A percentile compares a stretch with the other conserved stretches of the same genome.
Evolutionary conservation across 2,888 invertebrate genomes (phyloP).

Genomic region (Lypha dubia): DNA sequence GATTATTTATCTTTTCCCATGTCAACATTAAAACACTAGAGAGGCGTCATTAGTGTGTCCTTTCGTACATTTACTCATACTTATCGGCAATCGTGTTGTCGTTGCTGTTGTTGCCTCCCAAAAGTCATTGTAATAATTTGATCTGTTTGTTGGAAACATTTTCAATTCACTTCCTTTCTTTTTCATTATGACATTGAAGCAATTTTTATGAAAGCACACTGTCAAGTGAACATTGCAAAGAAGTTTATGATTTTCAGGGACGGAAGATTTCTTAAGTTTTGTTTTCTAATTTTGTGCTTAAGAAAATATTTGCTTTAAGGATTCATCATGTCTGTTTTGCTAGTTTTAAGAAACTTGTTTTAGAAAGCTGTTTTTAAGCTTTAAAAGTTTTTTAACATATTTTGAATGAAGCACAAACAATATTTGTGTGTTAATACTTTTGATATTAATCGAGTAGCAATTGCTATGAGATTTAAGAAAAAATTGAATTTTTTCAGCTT

Average conservation of each 20-base stretch:
- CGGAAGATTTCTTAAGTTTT: background rate
- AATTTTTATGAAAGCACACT: background rate
- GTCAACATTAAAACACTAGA: slow-evolving; percentile 10
- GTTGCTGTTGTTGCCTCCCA: too few species aligned
- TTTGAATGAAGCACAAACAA: background rate
- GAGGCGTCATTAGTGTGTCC: background rate
- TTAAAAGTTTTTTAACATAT: background rate
- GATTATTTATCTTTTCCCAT: background rate
- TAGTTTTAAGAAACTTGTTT: background rate
- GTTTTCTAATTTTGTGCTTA: background rate
- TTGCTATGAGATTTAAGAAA: too few species aligned
- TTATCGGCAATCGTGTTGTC: background rate
- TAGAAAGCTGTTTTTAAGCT: background rate
- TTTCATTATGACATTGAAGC: background rate
- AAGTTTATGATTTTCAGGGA: background rate
- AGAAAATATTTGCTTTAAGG: background rate
- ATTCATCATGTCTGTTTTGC: too few species aligned
- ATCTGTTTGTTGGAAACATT: background rate
- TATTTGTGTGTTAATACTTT: too few species aligned
- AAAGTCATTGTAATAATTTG: background rate
- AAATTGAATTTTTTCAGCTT: too few species aligned
- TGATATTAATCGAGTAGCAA: too few species aligned
- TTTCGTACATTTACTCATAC: background rate
- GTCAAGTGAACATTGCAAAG: background rate
- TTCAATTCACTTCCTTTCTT: background rate